Base-by-base conservation (phyloP, 1,140 invertebrate species). In the Stegodyphus mimosarum region DNA sequence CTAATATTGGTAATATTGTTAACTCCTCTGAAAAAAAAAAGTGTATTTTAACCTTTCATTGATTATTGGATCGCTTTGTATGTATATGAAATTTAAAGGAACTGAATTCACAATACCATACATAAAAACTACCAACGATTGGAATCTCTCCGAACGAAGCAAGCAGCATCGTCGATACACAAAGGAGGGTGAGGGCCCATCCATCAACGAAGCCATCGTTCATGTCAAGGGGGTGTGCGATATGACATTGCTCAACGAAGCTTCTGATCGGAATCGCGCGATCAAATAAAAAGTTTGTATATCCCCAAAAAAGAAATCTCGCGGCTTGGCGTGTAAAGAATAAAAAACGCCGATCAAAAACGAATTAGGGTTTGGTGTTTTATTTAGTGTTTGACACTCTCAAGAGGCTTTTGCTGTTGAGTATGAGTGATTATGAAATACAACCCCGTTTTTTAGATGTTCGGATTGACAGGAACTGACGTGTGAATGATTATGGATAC, bases 361-460 rank as follows among this genome's bases (percentile, higher is more conserved):
- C 55, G 52, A 74, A 52, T 60, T 55, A 52, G 33, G 18, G 55
- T 15, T 50, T n/a, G 10, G 53, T 13, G 53, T 74, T 74, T 74
- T 48, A 74, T 74, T 74, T 55, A 74, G 72, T 74, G 72, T 74
- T 74, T 74, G 72, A 74, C 72, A 74, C 53, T 48, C 52, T 18
- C n/a, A 60, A 74, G 52, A 53, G 18, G 53, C 50, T 33, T 33
- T 33, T 48, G 17, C 48, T 74, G 55, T 60, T 15, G 55, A 33
- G 9, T 60, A 15, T 60, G 55, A 60, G 55, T 60, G 55, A 60
- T 60, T 60, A 60, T 60, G 9, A 60, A 33, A 33, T 33, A 33
- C 33, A 33, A 33, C 33, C 33, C 33, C 33, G 33, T 33, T 33
- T 33, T 33, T 33, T 33, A 33, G 33, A 33, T 33, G 33, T 33